Evolutionary conservation across 2,888 invertebrate genomes (phyloP).

Genomic region (Spodoptera exigua): DNA sequence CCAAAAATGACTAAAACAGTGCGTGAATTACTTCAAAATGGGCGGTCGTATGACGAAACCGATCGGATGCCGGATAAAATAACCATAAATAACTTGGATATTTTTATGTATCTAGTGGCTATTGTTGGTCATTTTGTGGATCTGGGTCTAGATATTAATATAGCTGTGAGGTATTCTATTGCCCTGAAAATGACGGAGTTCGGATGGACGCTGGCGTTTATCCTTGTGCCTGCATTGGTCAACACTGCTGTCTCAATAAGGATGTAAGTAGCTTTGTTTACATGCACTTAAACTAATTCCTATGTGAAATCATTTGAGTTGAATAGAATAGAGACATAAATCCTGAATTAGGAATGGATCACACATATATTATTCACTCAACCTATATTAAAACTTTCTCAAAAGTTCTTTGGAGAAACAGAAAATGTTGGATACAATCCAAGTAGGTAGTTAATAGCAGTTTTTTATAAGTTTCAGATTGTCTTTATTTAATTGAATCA

Average conservation of each 20-base stretch:
- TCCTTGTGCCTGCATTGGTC: conserved; percentile 92
- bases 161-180: conserved; percentile 91
- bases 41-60: conserved; percentile 86
- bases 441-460: no score
- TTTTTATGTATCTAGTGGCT: conserved; percentile 91
- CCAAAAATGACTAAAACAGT: conserved; percentile 75
- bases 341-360: no score
- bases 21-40: conserved; percentile 76
- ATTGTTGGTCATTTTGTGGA: conserved; percentile 92
- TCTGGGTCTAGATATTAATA: conserved; percentile 91
- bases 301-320: no score
- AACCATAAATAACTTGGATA: conserved; percentile 89
- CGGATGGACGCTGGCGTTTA: conserved; percentile 91
- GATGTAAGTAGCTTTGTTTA: conserved; percentile 89
- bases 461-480: no score
- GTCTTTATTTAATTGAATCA: no score
- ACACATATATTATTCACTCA: no score
- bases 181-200: conserved; percentile 90
- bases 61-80: conserved; percentile 90
- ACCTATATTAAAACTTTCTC: no score
- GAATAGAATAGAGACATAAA: no score
- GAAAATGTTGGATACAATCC: no score
- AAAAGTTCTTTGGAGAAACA: no score
- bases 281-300: background rate
- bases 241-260: conserved; percentile 93